phyloP scores from a whole-genome alignment of 2,113 vertebrate species.

The Bombycilla garrulus region DNA sequence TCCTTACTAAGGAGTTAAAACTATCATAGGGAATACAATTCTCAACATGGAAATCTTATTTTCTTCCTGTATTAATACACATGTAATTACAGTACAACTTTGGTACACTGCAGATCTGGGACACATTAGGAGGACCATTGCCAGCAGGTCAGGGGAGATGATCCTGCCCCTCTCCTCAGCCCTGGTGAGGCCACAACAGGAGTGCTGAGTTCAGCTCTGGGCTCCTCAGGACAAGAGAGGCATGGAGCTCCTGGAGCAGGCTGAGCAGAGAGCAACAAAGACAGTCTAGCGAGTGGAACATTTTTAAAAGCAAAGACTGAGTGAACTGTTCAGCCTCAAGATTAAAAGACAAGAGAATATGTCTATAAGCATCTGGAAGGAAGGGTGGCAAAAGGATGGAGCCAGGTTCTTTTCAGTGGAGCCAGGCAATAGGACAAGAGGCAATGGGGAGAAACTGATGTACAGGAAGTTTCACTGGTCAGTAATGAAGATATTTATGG shows the following conservation, averaged over 20 bases:
- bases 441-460: background rate
- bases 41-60: background rate
- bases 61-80: background rate
- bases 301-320: background rate
- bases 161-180: background rate
- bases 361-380: background rate
- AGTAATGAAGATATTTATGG: background rate
- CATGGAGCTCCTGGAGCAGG: background rate
- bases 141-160: fast-evolving
- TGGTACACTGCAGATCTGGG: background rate
- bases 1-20: background rate
- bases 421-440: background rate
- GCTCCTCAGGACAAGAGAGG: background rate
- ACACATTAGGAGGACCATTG: background rate
- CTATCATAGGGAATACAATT: background rate
- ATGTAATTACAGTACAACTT: background rate
- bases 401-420: background rate
- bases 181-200: background rate
- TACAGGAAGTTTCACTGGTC: background rate
- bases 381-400: background rate
- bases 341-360: background rate
- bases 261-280: background rate
- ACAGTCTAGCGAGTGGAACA: background rate
- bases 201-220: background rate
- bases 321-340: background rate